Evolutionary conservation across 2,113 vertebrate genomes (phyloP).

Genomic region (Pollachius pollachius): DNA sequence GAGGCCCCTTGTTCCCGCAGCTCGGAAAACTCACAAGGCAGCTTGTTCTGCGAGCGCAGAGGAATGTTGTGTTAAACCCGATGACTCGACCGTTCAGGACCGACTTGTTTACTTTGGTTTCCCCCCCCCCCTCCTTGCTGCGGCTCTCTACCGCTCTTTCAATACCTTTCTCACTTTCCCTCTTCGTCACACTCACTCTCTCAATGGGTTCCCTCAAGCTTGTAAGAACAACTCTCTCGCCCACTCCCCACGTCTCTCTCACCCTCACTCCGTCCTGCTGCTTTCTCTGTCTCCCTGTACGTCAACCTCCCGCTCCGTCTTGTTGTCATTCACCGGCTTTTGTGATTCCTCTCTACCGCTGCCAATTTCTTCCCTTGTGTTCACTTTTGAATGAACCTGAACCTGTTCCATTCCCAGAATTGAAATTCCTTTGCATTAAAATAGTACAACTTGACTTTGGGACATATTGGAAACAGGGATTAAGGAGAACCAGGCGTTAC

Average conservation of each 20-base stretch:
- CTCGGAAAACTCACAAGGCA: conserved; percentile 57
- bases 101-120: conserved; percentile 71
- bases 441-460: too few species aligned
- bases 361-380: too few species aligned
- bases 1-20: conserved; percentile 60
- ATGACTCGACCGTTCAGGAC: conserved; percentile 65
- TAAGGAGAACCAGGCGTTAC: too few species aligned
- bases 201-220: conserved; percentile 28
- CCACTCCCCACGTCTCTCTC: conserved; percentile 3
- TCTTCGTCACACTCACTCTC: conserved; percentile 28
- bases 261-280: conserved; percentile 15
- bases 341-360: too few species aligned
- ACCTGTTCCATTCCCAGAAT: too few species aligned
- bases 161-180: conserved; percentile 48
- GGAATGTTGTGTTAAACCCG: conserved; percentile 80
- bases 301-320: too few species aligned
- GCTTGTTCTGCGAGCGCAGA: conserved; percentile 60
- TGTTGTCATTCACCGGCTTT: too few species aligned
- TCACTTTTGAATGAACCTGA: too few species aligned
- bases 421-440: too few species aligned
- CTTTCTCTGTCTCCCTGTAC: background rate
- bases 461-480: too few species aligned
- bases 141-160: conserved; percentile 39
- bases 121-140: conserved; percentile 37
- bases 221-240: too few species aligned